Evolutionary conservation across 1,140 invertebrate species (phyloP).

Genomic region (Drosophila carrolli): DNA sequence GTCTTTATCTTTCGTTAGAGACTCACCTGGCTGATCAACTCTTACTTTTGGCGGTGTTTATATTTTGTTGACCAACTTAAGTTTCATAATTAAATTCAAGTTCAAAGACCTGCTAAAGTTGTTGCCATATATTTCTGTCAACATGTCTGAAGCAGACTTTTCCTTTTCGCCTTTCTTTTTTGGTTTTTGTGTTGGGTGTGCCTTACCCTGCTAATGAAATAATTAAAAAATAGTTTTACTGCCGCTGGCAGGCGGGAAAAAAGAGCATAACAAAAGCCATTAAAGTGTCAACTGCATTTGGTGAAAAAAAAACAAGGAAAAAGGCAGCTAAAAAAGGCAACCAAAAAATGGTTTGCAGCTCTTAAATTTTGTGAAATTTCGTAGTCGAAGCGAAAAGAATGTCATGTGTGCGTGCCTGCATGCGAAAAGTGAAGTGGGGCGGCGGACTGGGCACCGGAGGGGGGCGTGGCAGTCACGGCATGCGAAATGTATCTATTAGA

Average conservation of each 20-base stretch:
- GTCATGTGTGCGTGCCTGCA: constrained; percentile 44
- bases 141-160: constrained; percentile 46
- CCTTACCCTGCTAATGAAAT: constrained; percentile 45
- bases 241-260: constrained; percentile 37
- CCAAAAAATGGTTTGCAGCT: constrained; percentile 29
- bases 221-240: constrained; percentile 50
- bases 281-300: constrained; percentile 49
- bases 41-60: constrained; percentile 41
- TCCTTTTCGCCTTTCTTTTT: constrained; percentile 13
- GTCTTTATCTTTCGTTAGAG: background rate
- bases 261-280: constrained; percentile 26
- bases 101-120: constrained; percentile 49
- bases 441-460: background rate
- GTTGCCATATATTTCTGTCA: constrained; percentile 34
- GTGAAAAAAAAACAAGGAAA: constrained; percentile 1
- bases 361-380: constrained; percentile 39
- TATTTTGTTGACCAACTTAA: constrained; percentile 38
- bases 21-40: constrained; percentile 34
- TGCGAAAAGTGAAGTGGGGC: constrained; percentile 26
- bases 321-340: background rate
- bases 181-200: constrained; percentile 3
- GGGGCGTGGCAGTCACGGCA: constrained; percentile 49
- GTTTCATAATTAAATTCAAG: constrained; percentile 44
- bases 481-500: constrained; percentile 65
- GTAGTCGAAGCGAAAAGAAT: constrained; percentile 33